Percentiles rank a stretch among this genome's conserved stretches.
Conservation (phyloP, 2,797 vertebrate species). For the Alca torda region DNA sequence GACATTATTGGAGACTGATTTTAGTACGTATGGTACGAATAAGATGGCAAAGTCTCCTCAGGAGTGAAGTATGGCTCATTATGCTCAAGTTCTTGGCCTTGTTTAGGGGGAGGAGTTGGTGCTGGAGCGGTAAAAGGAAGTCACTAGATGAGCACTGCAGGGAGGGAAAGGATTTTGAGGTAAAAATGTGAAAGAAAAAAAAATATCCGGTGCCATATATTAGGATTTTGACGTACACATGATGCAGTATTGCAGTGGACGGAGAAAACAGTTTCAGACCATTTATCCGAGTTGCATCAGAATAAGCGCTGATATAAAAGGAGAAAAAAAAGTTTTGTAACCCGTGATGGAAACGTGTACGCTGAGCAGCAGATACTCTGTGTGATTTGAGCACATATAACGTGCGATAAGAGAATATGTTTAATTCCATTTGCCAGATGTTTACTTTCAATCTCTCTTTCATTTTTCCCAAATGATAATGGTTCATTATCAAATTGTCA, state of each 20-base stretch:
- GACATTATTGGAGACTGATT: background rate
- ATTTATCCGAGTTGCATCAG: background rate
- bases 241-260: background rate
- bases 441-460: background rate
- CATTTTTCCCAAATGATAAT: background rate
- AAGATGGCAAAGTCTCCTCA: background rate
- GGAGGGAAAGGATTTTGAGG: background rate
- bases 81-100: background rate
- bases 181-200: background rate
- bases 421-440: background rate
- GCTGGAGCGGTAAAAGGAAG: background rate
- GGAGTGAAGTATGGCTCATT: rapidly evolving
- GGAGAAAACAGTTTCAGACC: background rate
- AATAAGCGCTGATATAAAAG: background rate
- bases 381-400: background rate
- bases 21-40: background rate
- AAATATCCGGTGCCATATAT: background rate
- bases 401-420: background rate
- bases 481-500: background rate
- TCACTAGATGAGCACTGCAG: background rate
- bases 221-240: background rate
- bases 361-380: background rate
- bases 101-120: background rate
- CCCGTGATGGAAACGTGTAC: rapidly evolving
- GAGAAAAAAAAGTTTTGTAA: background rate